Conservation (phyloP, 2,888 invertebrate species). For the Drosophila monieri region DNA sequence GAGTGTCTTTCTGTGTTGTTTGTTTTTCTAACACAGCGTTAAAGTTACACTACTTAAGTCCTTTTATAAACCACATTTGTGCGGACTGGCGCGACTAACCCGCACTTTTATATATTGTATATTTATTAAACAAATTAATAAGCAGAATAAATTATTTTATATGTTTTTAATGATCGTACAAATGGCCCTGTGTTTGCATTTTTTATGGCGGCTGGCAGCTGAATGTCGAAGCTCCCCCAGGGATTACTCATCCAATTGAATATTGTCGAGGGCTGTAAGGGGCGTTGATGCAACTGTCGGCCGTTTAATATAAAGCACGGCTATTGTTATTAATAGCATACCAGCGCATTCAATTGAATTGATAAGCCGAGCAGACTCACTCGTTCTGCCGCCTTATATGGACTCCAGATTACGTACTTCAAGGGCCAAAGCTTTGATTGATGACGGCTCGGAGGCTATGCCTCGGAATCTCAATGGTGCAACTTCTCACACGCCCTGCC, state of each 20-base stretch:
- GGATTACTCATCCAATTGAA: slow-evolving; percentile 59
- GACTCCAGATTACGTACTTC: slow-evolving; percentile 25
- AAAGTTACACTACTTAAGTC: slow-evolving; percentile 41
- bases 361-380: slow-evolving; percentile 59
- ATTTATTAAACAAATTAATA: slow-evolving; percentile 80
- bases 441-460: slow-evolving; percentile 44
- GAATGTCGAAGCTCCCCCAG: slow-evolving; percentile 32
- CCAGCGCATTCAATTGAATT: slow-evolving; percentile 60
- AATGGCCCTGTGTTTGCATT: slow-evolving; percentile 14
- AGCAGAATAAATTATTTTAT: slow-evolving; percentile 77
- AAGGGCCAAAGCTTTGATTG: slow-evolving; percentile 48
- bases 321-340: slow-evolving; percentile 76
- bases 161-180: slow-evolving; percentile 74
- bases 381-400: slow-evolving; percentile 31
- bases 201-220: slow-evolving; percentile 25
- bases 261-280: slow-evolving; percentile 24
- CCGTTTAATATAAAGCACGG: slow-evolving; percentile 59
- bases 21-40: slow-evolving; percentile 42
- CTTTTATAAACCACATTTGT: slow-evolving; percentile 36
- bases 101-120: slow-evolving; percentile 71
- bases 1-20: slow-evolving; percentile 37
- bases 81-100: slow-evolving; percentile 62
- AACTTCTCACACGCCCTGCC: slow-evolving; percentile 38
- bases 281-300: slow-evolving; percentile 50
- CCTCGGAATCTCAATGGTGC: slow-evolving; percentile 19